These are phyloP conservation scores for Choloepus didactylus DNA, from an alignment of 2,797 vertebrate species.

Conservation along the genomic window DNA sequence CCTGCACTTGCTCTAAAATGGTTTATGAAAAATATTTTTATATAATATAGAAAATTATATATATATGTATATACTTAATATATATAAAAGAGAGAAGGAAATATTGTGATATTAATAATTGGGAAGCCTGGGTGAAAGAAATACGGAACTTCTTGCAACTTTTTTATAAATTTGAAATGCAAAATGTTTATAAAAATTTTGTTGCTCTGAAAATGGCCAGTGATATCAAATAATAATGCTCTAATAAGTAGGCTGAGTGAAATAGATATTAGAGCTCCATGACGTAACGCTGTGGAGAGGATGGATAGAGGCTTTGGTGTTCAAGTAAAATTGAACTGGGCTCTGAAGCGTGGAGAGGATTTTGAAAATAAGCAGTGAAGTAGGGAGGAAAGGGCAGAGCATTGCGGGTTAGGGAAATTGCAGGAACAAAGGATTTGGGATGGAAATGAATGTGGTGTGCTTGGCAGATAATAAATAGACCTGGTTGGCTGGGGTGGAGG, in stretches of 20 bases:
- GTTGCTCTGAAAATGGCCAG: not conserved
- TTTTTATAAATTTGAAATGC: not conserved
- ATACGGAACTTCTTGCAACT: not conserved
- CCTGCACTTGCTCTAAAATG: not conserved
- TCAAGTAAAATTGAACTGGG: not conserved
- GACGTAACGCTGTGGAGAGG: not conserved
- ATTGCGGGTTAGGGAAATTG: not conserved
- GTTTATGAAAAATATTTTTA: not conserved
- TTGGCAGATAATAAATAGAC: constrained; percentile 7
- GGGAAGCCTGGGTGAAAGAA: not conserved
- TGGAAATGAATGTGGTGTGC: not conserved
- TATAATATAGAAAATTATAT: not conserved
- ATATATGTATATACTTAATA: not conserved
- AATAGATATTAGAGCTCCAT: not conserved
- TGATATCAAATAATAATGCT: not conserved
- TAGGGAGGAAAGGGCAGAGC: not conserved
- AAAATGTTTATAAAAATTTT: not conserved
- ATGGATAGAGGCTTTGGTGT: not conserved
- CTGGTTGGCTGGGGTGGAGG: not conserved
- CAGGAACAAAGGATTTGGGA: not conserved
- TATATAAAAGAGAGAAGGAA: not conserved
- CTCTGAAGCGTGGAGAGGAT: not conserved
- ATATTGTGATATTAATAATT: not conserved
- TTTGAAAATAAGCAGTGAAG: not conserved
- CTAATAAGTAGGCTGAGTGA: not conserved